Evolutionary conservation across 2,113 vertebrate species (phyloP).

Genomic region (Dunckerocampus dactyliophorus): DNA sequence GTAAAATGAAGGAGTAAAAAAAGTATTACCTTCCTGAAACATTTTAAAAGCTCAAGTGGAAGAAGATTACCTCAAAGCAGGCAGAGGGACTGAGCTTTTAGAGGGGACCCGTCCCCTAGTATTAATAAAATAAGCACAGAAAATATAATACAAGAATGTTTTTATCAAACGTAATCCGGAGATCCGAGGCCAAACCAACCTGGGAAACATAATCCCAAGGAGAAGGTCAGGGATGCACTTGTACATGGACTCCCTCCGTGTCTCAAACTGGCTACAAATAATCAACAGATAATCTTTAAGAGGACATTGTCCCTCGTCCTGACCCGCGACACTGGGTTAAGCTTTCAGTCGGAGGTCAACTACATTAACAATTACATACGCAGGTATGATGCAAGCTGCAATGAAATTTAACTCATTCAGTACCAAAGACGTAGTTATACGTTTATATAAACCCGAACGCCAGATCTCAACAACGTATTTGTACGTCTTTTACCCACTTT

Average conservation of each 20-base stretch:
- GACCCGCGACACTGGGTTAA: conserved; percentile 3
- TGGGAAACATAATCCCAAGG: conserved; percentile 73
- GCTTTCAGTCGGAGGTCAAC: conserved; percentile 30
- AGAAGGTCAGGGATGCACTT: conserved; percentile 54
- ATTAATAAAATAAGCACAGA: conserved; percentile 74
- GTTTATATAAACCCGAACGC: too few species aligned
- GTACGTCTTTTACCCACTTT: too few species aligned
- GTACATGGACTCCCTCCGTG: conserved; percentile 27
- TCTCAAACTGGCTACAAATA: conserved; percentile 52
- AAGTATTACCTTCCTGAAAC: conserved; percentile 34
- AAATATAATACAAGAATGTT: conserved; percentile 78
- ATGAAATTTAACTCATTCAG: too few species aligned
- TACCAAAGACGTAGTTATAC: too few species aligned
- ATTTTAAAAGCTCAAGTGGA: conserved; percentile 69
- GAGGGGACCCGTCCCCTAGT: conserved; percentile 55
- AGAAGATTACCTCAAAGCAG: conserved; percentile 72
- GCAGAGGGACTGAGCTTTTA: conserved; percentile 54
- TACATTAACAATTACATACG: background rate
- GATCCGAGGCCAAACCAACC: conserved; percentile 67
- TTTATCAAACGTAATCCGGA: conserved; percentile 74
- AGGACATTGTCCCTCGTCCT: conserved; percentile 43
- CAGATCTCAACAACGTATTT: too few species aligned
- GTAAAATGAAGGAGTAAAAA: background rate
- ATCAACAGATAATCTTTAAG: conserved; percentile 63
- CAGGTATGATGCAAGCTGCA: too few species aligned